A percentile compares a stretch with the other conserved stretches of the same genome.
phyloP scores from a whole-genome alignment of 2,888 invertebrate genomes.

The Scaptomyza polygonia region DNA sequence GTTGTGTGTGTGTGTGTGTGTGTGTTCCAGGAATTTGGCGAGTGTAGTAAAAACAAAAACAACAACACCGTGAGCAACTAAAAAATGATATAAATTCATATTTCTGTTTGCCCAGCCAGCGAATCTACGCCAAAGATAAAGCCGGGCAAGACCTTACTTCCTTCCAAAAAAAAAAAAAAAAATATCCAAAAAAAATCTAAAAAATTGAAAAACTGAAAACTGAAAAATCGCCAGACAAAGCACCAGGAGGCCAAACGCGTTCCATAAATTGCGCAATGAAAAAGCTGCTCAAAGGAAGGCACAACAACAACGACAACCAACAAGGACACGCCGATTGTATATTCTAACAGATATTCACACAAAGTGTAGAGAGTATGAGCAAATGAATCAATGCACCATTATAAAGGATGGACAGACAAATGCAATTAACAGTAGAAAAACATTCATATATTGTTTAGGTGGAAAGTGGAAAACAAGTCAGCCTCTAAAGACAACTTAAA shows the following conservation, averaged over 20 bases:
- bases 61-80: conserved; percentile 25
- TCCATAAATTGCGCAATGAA: conserved; percentile 67
- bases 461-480: background rate
- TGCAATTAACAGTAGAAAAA: background rate
- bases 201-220: conserved; percentile 7
- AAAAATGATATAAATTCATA: conserved; percentile 59
- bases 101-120: conserved; percentile 52
- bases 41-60: conserved; percentile 29
- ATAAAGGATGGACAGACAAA: background rate
- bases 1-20: conserved; percentile 28
- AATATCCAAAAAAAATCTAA: conserved; percentile 30
- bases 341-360: conserved; percentile 21
- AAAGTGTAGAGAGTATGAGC: conserved; percentile 23
- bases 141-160: conserved; percentile 30
- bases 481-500: background rate
- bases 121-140: conserved; percentile 62
- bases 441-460: too few species aligned
- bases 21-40: conserved; percentile 61
- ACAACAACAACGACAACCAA: conserved; percentile 30
- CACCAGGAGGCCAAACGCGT: conserved; percentile 71
- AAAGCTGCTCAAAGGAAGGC: conserved; percentile 36
- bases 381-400: background rate
- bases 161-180: conserved; percentile 23
- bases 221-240: conserved; percentile 32
- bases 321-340: conserved; percentile 44